Evolutionary conservation across 2,113 vertebrate species (phyloP).

Genomic region (Dicaeum eximium): DNA sequence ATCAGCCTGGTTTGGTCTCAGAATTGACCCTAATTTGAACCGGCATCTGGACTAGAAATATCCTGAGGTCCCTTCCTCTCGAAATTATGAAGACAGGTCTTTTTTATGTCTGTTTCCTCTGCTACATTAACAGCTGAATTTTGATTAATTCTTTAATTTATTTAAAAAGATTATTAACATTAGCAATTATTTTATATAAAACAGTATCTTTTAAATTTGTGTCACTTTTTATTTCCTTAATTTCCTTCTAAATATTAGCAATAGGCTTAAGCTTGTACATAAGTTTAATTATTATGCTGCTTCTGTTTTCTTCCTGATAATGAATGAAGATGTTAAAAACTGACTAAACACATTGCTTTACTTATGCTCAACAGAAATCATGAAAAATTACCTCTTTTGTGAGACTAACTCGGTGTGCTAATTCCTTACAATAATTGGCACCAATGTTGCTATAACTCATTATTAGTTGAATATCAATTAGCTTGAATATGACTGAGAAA

Average conservation of each 20-base stretch:
- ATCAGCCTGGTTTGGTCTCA: neutral
- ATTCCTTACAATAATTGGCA: slow-evolving; percentile 26
- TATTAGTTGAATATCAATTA: slow-evolving; percentile 8
- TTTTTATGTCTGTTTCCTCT: neutral
- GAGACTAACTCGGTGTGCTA: neutral
- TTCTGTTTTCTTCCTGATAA: neutral
- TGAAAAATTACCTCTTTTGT: slow-evolving; percentile 1
- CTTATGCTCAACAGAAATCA: neutral
- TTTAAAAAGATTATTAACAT: neutral
- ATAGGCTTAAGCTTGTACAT: neutral
- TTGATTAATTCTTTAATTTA: neutral
- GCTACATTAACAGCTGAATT: neutral
- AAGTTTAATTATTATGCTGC: neutral
- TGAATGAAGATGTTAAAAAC: slow-evolving; percentile 22
- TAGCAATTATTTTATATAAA: neutral
- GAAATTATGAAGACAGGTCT: neutral
- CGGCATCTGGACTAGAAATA: neutral
- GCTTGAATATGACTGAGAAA: neutral
- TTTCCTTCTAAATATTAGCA: neutral
- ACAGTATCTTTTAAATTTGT: neutral
- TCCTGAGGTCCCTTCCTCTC: neutral
- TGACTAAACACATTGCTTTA: neutral
- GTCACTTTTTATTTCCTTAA: neutral
- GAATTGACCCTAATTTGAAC: neutral
- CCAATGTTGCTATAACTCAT: neutral